Evolutionary conservation across 2,888 invertebrate species (phyloP).

Genomic region (Eupithecia subfuscata): DNA sequence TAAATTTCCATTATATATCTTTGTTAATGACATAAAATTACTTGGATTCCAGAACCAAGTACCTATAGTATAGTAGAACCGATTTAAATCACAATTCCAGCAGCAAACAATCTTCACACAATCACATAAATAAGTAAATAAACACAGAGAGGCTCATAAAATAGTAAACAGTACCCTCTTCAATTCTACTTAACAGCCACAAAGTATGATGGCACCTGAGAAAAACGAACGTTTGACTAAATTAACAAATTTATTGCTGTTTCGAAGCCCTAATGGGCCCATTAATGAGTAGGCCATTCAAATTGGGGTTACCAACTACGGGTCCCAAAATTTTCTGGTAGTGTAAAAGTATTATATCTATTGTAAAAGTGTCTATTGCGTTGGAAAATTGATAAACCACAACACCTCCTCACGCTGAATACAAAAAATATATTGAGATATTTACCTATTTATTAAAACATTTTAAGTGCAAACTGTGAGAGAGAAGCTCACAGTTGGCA

Average conservation of each 20-base stretch:
- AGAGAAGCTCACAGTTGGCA: too few relatives aligned
- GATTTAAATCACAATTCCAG: not conserved
- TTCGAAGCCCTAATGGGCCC: conserved; percentile 25
- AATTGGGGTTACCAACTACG: conserved; percentile 4
- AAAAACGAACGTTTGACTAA: conserved; percentile 35
- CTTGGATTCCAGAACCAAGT: too few relatives aligned
- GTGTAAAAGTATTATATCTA: too few relatives aligned
- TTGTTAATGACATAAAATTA: too few relatives aligned
- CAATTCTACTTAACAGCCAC: not conserved
- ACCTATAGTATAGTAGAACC: too few relatives aligned
- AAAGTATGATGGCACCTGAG: conserved; percentile 37
- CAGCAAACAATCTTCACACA: not conserved
- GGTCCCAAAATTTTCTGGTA: not conserved
- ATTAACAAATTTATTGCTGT: conserved; percentile 39
- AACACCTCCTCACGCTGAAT: not conserved
- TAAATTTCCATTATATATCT: too few relatives aligned
- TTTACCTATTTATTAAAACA: too few relatives aligned
- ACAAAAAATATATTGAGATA: not conserved
- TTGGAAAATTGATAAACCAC: not conserved
- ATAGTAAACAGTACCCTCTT: not conserved
- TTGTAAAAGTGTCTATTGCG: not conserved
- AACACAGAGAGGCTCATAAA: not conserved
- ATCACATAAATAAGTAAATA: too few relatives aligned
- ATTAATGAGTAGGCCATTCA: conserved; percentile 27
- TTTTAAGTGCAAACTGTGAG: too few relatives aligned